Evolutionary conservation across 2,888 invertebrate genomes (phyloP), one percentile per base, ranked within the genome.

Genomic region (Drosophila falleni): DNA sequence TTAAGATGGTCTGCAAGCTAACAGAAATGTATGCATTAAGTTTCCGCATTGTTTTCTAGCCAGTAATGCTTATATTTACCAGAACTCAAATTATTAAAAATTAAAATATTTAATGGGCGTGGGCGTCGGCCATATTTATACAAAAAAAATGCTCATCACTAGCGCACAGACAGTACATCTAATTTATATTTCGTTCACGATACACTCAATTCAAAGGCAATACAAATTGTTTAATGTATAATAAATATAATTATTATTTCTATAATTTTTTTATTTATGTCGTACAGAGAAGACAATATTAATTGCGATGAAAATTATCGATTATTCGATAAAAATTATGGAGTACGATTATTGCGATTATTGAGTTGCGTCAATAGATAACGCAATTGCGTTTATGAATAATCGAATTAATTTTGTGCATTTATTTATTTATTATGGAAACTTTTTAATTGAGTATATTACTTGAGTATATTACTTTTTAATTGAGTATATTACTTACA

Each of bases 101-200:
- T 65, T 78, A 76, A 63, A 65, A 59, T 78, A 73, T 68, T 78
- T 61, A 68, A 55, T 87, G 82, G 82, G 82, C 78, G 82, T 84
- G 88, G 83, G 86, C 88, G 87, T 83, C 83, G 83, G 88, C 83
- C 86, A 85, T 71, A 74, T 77, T 84, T 73, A 73, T 79, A 50
- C 42, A 66, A 76, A 66, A 68, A 68, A 63, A 55, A 51, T 77
- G 50, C 54, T 67, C 55, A 65, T 74, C 69, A 68, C 64, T 64
- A 62, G 62, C 63, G 60, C 58, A 59, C 66, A 54, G 31, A 55
- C 54, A 50, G 65, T 46, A 65, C 62, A 65, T 50, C 71, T 49
- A 60, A 44, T 50, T 56, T 37, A 42, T 26, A 64, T 47, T 19
- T 54, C 35, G n/a, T 42, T 72, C 51, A 64, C 39, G 16, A 26